phyloP scores from a whole-genome alignment of 2,888 invertebrate genomes.

The Eremobia ochroleuca region DNA sequence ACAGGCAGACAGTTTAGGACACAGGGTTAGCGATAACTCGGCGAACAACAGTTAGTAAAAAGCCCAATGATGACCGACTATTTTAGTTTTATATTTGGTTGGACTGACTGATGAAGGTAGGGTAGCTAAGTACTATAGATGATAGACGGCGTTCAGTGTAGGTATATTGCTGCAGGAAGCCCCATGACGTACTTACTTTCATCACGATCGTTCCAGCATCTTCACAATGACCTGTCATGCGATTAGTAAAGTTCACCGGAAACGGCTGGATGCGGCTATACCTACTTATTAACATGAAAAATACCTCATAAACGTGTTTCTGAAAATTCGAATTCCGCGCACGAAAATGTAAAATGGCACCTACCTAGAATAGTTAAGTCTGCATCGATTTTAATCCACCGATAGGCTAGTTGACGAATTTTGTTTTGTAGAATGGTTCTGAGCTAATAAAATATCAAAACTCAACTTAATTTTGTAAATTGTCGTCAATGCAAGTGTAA shows the following conservation, averaged over 20 bases:
- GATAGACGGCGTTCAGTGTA: neutral
- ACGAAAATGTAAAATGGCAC: conserved; percentile 3
- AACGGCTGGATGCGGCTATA: neutral
- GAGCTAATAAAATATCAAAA: neutral
- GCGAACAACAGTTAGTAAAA: neutral
- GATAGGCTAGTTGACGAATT: neutral
- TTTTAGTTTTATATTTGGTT: too few species aligned
- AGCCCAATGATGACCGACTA: neutral
- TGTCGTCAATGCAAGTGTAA: too few species aligned
- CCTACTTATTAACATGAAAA: neutral
- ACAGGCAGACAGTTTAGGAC: too few species aligned
- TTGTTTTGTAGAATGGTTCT: neutral
- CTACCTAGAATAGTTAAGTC: neutral
- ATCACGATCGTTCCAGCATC: neutral
- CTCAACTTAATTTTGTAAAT: neutral
- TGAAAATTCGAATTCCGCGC: neutral
- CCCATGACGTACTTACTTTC: neutral
- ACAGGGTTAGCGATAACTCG: too few species aligned
- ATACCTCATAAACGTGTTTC: neutral
- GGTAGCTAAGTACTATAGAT: neutral
- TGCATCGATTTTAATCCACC: neutral
- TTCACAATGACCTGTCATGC: neutral
- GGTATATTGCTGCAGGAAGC: too few species aligned
- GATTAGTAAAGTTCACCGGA: neutral
- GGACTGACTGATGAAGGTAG: neutral